A percentile compares a stretch with the other conserved stretches of the same genome.
Evolutionary conservation across 1,140 invertebrate species (phyloP).

Genomic region (Macrosteles quadrilineatus): DNA sequence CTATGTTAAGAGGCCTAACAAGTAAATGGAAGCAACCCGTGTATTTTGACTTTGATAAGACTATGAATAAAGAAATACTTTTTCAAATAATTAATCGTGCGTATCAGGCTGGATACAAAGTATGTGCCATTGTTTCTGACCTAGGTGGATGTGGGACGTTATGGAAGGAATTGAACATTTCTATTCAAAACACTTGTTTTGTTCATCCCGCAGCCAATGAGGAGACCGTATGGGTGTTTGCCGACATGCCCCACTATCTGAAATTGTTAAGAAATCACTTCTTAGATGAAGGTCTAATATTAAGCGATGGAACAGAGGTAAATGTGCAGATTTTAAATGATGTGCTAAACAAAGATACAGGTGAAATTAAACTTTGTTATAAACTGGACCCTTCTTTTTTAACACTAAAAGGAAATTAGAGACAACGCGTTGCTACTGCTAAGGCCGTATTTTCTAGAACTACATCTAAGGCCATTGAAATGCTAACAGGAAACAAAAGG

Average conservation of each 20-base stretch:
- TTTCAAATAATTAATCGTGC: not conserved
- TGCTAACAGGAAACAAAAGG: not conserved
- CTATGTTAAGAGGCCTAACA: not conserved
- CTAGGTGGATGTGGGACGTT: not conserved
- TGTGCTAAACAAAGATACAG: constrained; percentile 3
- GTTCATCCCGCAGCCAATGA: not conserved
- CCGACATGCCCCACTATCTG: not conserved
- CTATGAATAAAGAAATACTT: not conserved
- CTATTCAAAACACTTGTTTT: not conserved
- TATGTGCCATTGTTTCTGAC: not conserved
- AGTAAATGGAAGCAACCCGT: not conserved
- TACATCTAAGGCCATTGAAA: not conserved
- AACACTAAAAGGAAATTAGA: not conserved
- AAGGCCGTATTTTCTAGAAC: constrained; percentile 8
- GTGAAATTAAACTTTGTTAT: not conserved
- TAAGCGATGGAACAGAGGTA: not conserved
- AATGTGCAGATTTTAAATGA: not conserved
- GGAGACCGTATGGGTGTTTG: not conserved
- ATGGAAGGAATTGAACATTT: not conserved
- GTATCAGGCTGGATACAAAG: not conserved
- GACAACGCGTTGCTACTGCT: not conserved
- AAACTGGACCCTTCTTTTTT: constrained; percentile 1
- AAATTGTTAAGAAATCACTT: not conserved
- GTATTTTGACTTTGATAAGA: not conserved
- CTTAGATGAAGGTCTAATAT: not conserved